phyloP scores from a whole-genome alignment of 2,113 vertebrate genomes.

The Tachysurus fulvidraco region DNA sequence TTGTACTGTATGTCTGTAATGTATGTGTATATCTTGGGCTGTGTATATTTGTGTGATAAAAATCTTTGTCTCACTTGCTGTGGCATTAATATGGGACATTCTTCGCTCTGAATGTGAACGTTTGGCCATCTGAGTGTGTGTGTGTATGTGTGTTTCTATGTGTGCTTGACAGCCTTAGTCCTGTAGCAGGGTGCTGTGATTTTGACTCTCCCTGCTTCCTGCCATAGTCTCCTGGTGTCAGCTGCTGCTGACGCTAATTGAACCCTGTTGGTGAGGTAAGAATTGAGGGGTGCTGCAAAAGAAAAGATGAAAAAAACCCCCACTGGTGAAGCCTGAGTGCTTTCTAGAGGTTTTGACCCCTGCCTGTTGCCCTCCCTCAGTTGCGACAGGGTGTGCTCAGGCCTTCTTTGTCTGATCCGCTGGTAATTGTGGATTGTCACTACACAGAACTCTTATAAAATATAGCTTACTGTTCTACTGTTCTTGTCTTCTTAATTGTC shows the following conservation, averaged over 20 bases:
- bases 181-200: conserved; percentile 60
- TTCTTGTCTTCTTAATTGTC: conserved; percentile 33
- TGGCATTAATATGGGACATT: neutral
- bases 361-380: conserved; percentile 56
- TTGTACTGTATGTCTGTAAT: neutral
- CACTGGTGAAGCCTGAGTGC: conserved; percentile 68
- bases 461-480: conserved; percentile 36
- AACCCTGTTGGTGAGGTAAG: conserved; percentile 75
- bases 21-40: neutral
- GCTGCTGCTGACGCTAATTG: conserved; percentile 75
- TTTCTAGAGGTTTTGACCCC: conserved; percentile 69
- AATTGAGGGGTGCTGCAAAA: conserved; percentile 60
- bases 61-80: neutral
- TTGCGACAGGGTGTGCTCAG: conserved; percentile 73
- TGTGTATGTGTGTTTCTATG: conserved; percentile 4
- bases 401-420: conserved; percentile 78
- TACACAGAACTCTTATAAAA: conserved; percentile 68
- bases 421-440: conserved; percentile 78
- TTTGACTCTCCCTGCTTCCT: conserved; percentile 61
- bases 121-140: neutral
- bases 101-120: neutral
- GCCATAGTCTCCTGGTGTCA: conserved; percentile 69
- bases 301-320: conserved; percentile 54
- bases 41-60: conserved; percentile 21
- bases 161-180: neutral